These are phyloP conservation scores for Holotrichia oblita DNA, from an alignment of 1,140 invertebrate genomes.

Conservation along the genomic window DNA sequence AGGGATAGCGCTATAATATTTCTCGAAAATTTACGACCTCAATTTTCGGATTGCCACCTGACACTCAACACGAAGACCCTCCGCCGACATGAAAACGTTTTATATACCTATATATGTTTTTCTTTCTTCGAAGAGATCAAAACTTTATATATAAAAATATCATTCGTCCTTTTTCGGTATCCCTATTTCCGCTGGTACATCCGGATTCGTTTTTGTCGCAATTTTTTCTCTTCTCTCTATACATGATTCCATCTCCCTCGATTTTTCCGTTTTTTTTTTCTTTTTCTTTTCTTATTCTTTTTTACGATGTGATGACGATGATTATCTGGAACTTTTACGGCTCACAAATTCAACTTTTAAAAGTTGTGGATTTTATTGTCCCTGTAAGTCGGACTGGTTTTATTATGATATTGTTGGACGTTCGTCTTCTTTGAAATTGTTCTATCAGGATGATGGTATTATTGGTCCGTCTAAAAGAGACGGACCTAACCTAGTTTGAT, in stretches of 20 bases:
- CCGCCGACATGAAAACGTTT: slow-evolving; percentile 11
- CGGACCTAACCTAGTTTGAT: neutral
- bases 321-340: slow-evolving; percentile 7
- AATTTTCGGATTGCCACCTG: slow-evolving; percentile 11
- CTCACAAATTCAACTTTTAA: slow-evolving; percentile 8
- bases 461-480: neutral
- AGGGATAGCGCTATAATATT: neutral
- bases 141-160: slow-evolving; percentile 4
- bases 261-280: neutral
- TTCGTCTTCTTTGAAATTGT: neutral
- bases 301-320: slow-evolving; percentile 12
- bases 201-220: neutral
- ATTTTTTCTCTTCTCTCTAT: neutral
- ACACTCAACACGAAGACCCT: neutral
- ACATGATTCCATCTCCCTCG: neutral
- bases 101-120: neutral
- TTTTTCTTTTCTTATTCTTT: slow-evolving; percentile 1
- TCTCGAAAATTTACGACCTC: slow-evolving; percentile 6
- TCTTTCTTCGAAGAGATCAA: neutral
- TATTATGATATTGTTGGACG: slow-evolving; percentile 8
- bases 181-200: slow-evolving; percentile 6
- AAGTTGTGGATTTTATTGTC: slow-evolving; percentile 7
- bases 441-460: neutral
- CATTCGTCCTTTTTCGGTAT: neutral
- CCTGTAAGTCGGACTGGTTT: slow-evolving; percentile 1